Base-by-base conservation (phyloP, 1,140 invertebrate species). In the Polypedilum pembai region DNA sequence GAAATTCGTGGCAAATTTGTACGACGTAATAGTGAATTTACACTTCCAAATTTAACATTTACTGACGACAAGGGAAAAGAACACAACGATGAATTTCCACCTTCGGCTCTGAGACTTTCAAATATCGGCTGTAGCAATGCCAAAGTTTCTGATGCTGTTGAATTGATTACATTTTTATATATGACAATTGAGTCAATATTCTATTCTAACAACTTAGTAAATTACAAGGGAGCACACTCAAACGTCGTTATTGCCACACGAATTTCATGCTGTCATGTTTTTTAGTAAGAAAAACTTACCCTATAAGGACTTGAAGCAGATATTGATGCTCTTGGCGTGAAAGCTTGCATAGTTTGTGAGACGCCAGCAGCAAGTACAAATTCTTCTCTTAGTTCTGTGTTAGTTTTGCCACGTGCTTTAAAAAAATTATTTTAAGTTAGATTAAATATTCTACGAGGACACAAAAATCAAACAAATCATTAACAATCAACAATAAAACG, bases 381-480 rank as follows among this genome's bases (percentile, higher is more conserved):
- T 88, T 98, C 94, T 86, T 99, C 96, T 79, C 96, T 88, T 81
- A 99, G 90, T 87, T 99, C 97, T 85, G 98, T 94, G 88, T 98
- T 99, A 83, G 97, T 99, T 85, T 96, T 91, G 88, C 97, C 97
- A 87, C 98, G 98, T 85, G 96, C 96, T 98, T 88, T 80, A 84
- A 83, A 56, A 56, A 56, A 75, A 20, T 69, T 69, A n/a, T 18
- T 69, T 7, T 69, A 66, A 66, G 76, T 75, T 75, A 74, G 76
- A 79, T 75, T 40, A 63, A 66, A 56, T 74, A 41, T 40, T 40
- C 18, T 75, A 66, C 20, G 56, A 73, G 18, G 24, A 33, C 24
- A 5, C 2, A 33, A 33, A 33, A 33, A 33, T 33, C 24, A 33
- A 33, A 33, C 24, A 33, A 33, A 33, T 33, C 24, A 33, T 33